phyloP scores from a whole-genome alignment of 1,140 invertebrate genomes.

The Mylabris phalerata region DNA sequence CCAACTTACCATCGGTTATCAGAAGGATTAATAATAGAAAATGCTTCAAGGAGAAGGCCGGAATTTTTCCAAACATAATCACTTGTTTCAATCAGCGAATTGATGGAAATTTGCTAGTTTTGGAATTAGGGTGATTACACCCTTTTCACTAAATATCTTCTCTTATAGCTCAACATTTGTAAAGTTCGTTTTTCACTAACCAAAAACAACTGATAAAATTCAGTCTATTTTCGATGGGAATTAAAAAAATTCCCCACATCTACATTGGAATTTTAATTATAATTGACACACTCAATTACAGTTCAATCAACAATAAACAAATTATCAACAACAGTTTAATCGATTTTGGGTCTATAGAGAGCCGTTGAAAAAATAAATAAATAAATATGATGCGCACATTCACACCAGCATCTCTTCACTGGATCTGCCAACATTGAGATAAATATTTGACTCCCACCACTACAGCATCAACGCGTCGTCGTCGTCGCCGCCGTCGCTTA shows the following conservation, averaged over 20 bases:
- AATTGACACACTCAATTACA: neutral
- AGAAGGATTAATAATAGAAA: neutral
- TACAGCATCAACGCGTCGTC: neutral
- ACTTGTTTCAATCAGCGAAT: no score
- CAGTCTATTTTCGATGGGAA: neutral
- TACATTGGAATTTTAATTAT: neutral
- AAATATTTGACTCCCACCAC: conserved; percentile 16
- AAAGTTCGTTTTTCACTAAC: neutral
- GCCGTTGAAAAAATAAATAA: no score
- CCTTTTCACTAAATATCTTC: conserved; percentile 23
- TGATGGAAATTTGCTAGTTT: neutral
- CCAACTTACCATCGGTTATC: neutral
- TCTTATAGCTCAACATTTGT: conserved; percentile 30
- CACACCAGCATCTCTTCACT: conserved; percentile 7
- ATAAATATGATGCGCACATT: conserved; percentile 14
- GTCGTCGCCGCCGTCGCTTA: no score
- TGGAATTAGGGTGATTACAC: neutral
- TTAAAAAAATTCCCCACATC: neutral
- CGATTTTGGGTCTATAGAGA: no score
- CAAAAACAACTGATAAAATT: neutral
- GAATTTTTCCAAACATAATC: neutral
- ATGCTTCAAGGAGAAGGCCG: neutral
- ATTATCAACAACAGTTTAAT: no score
- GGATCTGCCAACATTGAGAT: conserved; percentile 19
- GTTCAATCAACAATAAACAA: no score